Base-by-base conservation (phyloP, 1,140 invertebrate species). In the Stratiolaelaps scimitus region DNA sequence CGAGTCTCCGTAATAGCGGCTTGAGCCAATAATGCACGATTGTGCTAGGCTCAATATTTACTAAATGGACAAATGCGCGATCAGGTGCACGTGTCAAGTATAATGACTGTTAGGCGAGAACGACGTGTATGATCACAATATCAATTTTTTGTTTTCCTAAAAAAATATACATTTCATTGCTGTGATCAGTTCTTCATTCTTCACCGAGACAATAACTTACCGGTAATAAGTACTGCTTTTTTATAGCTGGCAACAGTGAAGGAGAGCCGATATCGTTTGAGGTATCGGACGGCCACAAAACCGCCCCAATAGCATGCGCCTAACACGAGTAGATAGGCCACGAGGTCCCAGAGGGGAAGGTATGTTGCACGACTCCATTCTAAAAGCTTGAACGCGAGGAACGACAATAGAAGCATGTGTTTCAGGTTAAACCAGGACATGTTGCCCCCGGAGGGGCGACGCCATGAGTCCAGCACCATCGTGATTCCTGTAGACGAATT, bases 391-490 rank as follows among this genome's bases (percentile, higher is more conserved):
- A 19, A 60, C 23, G 53, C 34, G 4, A 60, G 17, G 53, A 60
- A 60, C 4, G 53, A 60, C 26, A 60, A 34, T 28, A 48, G 28
- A 26, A 60, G 10, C 15, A 0, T 60, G 15, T 60, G 53, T 15
- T 48, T 48, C 47, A 48, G 20, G 53, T 60, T 60, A 13, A 60
- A 60, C 53, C 23, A 60, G 2, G 26, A 34, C 23, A 60, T 48
- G 23, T 60, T 60, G 26, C 23, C 23, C 17, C 53, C 15, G 4
- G 23, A 60, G 53, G 53, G 53, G 5, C 47, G 47, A 23, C 47
- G 20, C 47, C 47, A 60, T 23, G 23, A 60, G 15, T 60, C 53
- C 15, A 26, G 53, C 20, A 60, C 53, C 23, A 26, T 60, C 15
- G 15, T 60, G 15, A 10, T 17, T 15, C 10, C 53, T 26, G 23